A percentile compares a stretch with the other conserved stretches of the same genome.
Evolutionary conservation across 2,797 vertebrate genomes (phyloP).

Genomic region (Eidolon dupreanum): DNA sequence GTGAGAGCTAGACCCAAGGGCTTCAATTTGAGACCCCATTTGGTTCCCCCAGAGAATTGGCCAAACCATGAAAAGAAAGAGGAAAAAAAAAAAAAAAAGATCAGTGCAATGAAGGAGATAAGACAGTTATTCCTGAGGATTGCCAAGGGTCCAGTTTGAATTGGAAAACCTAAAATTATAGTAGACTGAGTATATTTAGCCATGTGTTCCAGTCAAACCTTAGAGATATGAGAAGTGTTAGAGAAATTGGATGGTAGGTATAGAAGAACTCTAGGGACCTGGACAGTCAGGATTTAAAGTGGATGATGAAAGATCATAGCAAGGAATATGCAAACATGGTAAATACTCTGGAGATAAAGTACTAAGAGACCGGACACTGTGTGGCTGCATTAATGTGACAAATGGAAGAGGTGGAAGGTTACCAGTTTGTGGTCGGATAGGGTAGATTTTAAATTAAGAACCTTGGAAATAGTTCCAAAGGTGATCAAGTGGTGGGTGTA

Average conservation of each 20-base stretch:
- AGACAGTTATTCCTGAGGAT: neutral
- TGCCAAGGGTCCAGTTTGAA: neutral
- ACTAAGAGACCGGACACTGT: neutral
- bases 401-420: neutral
- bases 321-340: neutral
- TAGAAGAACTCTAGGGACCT: neutral
- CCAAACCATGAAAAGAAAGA: neutral
- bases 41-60: neutral
- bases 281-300: neutral
- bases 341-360: neutral
- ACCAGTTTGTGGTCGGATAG: neutral
- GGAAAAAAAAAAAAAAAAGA: too few relatives aligned
- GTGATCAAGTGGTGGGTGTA: neutral
- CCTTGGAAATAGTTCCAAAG: neutral
- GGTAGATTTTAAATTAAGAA: neutral
- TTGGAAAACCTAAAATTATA: neutral
- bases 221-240: neutral
- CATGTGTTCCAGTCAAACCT: neutral
- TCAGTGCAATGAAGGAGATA: neutral
- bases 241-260: too few relatives aligned
- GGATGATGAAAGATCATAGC: neutral
- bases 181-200: too few relatives aligned
- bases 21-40: neutral
- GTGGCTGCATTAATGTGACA: fast-evolving
- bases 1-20: neutral